Conservation (phyloP, 30 jellyfish, hydroid and myxozoan species). For the Turritopsis dohrnii region DNA sequence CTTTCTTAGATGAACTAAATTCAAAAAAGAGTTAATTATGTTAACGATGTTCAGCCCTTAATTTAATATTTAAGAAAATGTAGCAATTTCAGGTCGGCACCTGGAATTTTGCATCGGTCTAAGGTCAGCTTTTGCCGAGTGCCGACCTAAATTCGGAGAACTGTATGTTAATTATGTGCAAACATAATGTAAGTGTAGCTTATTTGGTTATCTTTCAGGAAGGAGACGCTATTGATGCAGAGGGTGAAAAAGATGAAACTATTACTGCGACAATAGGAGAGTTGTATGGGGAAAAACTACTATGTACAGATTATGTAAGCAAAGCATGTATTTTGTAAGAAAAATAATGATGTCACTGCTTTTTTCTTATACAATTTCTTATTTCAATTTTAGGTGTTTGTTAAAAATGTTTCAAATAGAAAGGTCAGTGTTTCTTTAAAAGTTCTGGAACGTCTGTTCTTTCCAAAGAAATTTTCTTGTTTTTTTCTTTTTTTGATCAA, state of each 20-base stretch:
- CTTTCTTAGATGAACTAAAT: too few relatives aligned
- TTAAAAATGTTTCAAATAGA: too few relatives aligned
- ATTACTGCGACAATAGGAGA: constrained; percentile 65
- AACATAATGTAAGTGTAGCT: neutral
- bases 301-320: constrained; percentile 41
- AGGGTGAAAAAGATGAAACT: constrained; percentile 77
- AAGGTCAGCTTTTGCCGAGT: too few relatives aligned
- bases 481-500: neutral
- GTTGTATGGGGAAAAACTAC: constrained; percentile 70
- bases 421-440: neutral
- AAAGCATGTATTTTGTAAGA: too few relatives aligned
- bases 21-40: too few relatives aligned
- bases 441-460: neutral
- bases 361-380: too few relatives aligned
- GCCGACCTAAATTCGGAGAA: too few relatives aligned
- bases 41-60: too few relatives aligned
- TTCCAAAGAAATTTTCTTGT: neutral
- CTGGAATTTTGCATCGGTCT: neutral
- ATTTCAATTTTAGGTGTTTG: too few relatives aligned
- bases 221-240: constrained; percentile 96
- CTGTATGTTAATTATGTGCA: neutral
- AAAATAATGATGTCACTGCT: too few relatives aligned
- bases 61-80: too few relatives aligned
- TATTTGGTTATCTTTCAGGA: constrained; percentile 43
- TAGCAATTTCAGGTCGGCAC: neutral